These are phyloP conservation scores for Cerceris rybyensis DNA, from an alignment of 2,888 invertebrate genomes.

Conservation along the genomic window DNA sequence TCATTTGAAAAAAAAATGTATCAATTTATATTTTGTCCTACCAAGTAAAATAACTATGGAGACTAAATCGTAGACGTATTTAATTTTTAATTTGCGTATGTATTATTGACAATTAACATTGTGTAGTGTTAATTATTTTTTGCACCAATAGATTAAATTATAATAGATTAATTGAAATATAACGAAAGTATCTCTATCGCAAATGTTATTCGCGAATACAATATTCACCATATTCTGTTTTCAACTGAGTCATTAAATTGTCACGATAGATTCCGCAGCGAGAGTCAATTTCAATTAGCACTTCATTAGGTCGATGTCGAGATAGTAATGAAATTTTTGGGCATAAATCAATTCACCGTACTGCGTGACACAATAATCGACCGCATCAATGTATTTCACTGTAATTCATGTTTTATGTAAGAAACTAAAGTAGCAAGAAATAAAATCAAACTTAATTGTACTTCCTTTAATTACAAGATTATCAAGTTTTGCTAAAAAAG, in stretches of 20 bases:
- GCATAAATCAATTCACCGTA: conserved; percentile 34
- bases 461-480: not conserved
- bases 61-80: no score
- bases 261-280: not conserved
- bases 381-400: not conserved
- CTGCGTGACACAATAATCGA: not conserved
- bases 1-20: no score
- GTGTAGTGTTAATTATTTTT: no score
- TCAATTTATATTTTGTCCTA: no score
- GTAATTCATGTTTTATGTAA: not conserved
- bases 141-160: no score
- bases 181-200: not conserved
- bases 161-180: no score
- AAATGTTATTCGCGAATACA: not conserved
- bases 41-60: no score
- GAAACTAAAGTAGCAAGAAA: not conserved
- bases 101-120: no score
- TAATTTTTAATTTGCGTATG: no score
- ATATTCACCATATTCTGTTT: not conserved
- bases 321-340: conserved; percentile 33
- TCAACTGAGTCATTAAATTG: conserved; percentile 17
- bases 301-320: conserved; percentile 14
- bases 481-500: no score
- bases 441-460: not conserved
- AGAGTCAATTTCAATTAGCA: conserved; percentile 22